Conservation (phyloP, 2,888 invertebrate genomes). For the Resseliella maxima region DNA sequence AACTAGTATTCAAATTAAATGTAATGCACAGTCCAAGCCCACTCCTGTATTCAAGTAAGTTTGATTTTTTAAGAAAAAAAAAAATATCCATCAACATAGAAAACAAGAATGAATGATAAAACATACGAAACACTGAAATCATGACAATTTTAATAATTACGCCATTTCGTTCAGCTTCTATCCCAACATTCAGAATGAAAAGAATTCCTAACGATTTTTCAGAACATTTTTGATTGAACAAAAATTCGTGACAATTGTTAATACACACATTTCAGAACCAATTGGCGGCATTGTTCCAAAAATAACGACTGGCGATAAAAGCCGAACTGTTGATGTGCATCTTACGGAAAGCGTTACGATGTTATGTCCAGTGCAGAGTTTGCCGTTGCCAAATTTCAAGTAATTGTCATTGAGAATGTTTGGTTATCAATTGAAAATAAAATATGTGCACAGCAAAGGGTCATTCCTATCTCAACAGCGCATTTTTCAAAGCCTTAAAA, state of each 20-base stretch:
- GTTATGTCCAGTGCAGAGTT: slow-evolving; percentile 77
- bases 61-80: too few species aligned
- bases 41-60: slow-evolving; percentile 73
- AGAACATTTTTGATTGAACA: neutral
- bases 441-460: slow-evolving; percentile 8
- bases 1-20: slow-evolving; percentile 71
- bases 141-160: neutral
- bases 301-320: slow-evolving; percentile 72
- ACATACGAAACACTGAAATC: neutral
- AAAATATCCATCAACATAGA: too few species aligned
- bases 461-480: slow-evolving; percentile 26
- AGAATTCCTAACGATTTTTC: neutral
- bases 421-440: too few species aligned
- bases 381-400: slow-evolving; percentile 77
- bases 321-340: slow-evolving; percentile 60
- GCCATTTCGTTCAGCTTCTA: neutral
- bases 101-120: too few species aligned
- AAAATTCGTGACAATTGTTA: neutral
- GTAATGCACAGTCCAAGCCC: slow-evolving; percentile 76
- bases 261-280: slow-evolving; percentile 67
- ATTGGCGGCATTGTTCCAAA: slow-evolving; percentile 74
- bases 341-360: slow-evolving; percentile 64
- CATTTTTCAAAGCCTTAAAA: too few species aligned
- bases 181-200: slow-evolving; percentile 8
- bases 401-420: slow-evolving; percentile 61